phyloP scores from a whole-genome alignment of 2,888 invertebrate genomes.

The Xestia c-nigrum region DNA sequence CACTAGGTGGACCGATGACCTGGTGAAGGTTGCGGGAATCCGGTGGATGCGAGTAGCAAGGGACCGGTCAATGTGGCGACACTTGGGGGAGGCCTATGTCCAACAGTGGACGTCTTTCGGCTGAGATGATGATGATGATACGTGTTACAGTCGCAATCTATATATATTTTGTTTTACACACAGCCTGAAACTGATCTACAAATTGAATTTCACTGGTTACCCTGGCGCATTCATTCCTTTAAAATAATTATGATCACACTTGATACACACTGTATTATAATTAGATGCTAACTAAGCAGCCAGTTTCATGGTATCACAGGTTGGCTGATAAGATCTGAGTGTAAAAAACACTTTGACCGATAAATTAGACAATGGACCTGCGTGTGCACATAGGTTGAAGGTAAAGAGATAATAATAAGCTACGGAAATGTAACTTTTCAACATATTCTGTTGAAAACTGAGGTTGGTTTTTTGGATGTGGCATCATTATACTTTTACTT shows the following conservation, averaged over 20 bases:
- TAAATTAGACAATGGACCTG: constrained; percentile 37
- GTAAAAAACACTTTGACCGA: constrained; percentile 46
- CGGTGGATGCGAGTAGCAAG: too few relatives aligned
- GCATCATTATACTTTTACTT: neutral
- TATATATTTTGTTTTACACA: too few relatives aligned
- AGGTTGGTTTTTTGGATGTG: constrained; percentile 11
- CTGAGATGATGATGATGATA: too few relatives aligned
- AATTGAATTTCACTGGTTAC: too few relatives aligned
- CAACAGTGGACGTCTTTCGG: too few relatives aligned
- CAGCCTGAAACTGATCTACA: too few relatives aligned
- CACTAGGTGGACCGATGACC: too few relatives aligned
- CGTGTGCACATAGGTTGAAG: constrained; percentile 30
- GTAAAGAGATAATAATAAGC: constrained; percentile 4
- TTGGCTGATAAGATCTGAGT: constrained; percentile 51
- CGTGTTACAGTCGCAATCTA: too few relatives aligned
- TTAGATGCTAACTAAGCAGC: constrained; percentile 52
- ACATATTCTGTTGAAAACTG: neutral
- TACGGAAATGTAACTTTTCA: neutral
- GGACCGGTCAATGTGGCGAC: too few relatives aligned
- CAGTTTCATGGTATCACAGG: constrained; percentile 49
- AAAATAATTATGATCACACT: neutral
- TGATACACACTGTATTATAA: constrained; percentile 50
- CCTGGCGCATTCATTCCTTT: too few relatives aligned
- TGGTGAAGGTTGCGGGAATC: too few relatives aligned
- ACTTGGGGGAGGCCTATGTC: too few relatives aligned